Conservation (phyloP, 2,797 vertebrate genomes). For the Tapirus indicus region DNA sequence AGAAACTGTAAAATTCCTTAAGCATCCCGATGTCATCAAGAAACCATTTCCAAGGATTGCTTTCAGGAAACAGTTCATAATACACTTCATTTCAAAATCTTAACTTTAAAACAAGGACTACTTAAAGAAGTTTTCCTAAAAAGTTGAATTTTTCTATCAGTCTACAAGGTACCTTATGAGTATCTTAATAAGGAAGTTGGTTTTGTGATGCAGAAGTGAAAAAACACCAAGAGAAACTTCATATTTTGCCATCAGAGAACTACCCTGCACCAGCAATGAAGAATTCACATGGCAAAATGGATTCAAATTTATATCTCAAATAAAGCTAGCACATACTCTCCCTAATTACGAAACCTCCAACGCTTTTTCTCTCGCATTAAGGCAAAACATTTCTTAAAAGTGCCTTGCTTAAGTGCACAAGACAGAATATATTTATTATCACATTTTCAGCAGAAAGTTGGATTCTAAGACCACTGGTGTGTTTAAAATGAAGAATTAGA, state of each 20-base stretch:
- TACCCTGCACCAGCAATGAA: not conserved
- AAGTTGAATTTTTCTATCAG: not conserved
- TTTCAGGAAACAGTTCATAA: not conserved
- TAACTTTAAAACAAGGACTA: not conserved
- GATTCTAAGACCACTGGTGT: not conserved
- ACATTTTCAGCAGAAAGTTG: not conserved
- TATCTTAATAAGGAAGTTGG: not conserved
- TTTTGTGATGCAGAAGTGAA: not conserved
- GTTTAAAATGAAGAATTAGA: slow-evolving; percentile 18
- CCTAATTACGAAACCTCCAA: not conserved
- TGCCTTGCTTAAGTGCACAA: not conserved
- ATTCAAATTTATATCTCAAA: not conserved
- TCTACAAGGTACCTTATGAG: not conserved
- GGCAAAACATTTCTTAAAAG: slow-evolving; percentile 20
- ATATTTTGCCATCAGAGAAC: not conserved
- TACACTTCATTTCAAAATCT: not conserved
- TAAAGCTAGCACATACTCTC: not conserved
- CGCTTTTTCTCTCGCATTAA: not conserved
- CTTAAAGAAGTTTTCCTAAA: not conserved
- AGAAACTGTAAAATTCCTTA: not conserved
- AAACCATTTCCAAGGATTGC: not conserved
- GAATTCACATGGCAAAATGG: too few species aligned
- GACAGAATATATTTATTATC: not conserved
- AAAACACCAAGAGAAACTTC: not conserved
- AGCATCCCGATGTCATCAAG: not conserved